A percentile compares a stretch with the other conserved stretches of the same genome.
Conservation (phyloP, 2,797 vertebrate genomes). For the Sparus aurata region DNA sequence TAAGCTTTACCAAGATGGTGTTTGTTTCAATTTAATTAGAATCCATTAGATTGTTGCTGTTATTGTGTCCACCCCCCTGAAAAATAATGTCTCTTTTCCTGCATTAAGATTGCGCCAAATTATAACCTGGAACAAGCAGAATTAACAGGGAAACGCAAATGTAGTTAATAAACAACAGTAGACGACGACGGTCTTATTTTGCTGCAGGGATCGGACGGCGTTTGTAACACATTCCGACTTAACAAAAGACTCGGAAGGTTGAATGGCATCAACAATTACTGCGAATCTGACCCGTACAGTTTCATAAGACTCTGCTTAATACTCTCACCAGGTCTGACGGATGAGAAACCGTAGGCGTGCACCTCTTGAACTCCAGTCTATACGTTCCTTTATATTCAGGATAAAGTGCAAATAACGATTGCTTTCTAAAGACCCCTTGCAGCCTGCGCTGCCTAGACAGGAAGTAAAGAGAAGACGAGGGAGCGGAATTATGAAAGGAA, state of each 20-base stretch:
- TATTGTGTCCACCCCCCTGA: neutral
- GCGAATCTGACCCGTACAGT: neutral
- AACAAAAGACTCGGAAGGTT: neutral
- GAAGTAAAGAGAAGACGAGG: conserved; percentile 20
- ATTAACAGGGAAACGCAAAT: conserved; percentile 7
- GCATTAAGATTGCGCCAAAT: conserved; percentile 1
- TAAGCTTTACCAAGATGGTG: conserved; percentile 8
- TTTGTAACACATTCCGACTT: neutral
- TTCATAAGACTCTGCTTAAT: conserved; percentile 6
- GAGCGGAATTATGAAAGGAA: conserved; percentile 13
- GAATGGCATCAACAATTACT: neutral
- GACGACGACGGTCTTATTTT: neutral
- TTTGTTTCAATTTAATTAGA: conserved; percentile 24
- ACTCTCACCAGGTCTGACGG: conserved; percentile 5
- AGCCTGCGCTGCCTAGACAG: conserved; percentile 45
- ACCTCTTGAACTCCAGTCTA: conserved; percentile 26
- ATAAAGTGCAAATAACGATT: conserved; percentile 33
- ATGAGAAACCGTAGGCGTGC: conserved; percentile 19
- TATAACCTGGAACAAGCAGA: conserved; percentile 10
- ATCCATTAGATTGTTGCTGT: conserved; percentile 14
- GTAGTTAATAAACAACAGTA: conserved; percentile 6
- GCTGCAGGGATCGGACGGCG: neutral
- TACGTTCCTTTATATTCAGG: conserved; percentile 10
- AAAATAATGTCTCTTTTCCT: neutral
- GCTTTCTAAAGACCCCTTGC: conserved; percentile 12